Percentiles rank a stretch among this genome's conserved stretches.
phyloP scores from a whole-genome alignment of 1,140 invertebrate species.

The Stenopsyche tienmushanensis region DNA sequence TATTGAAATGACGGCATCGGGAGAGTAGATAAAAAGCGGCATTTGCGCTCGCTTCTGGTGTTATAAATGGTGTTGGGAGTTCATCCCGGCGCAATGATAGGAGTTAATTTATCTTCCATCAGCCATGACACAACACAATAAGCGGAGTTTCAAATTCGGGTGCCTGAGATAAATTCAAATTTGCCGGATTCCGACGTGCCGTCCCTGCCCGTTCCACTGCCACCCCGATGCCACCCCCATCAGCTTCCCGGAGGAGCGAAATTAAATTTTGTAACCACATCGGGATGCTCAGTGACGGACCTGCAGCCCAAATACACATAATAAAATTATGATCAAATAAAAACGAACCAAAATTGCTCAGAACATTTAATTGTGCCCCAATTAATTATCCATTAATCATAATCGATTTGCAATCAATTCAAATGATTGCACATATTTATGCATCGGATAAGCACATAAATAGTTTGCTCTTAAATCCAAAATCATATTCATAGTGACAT shows the following conservation, averaged over 20 bases:
- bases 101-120: conserved; percentile 42
- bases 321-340: too few species aligned
- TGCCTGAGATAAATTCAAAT: conserved; percentile 42
- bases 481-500: too few species aligned
- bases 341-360: too few species aligned
- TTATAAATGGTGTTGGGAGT: conserved; percentile 12
- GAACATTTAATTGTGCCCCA: too few species aligned
- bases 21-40: background rate
- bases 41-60: background rate
- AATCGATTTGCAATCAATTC: too few species aligned
- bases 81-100: conserved; percentile 33
- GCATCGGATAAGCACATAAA: too few species aligned
- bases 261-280: conserved; percentile 42
- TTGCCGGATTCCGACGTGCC: conserved; percentile 37
- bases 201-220: too few species aligned
- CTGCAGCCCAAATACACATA: background rate
- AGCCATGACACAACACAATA: conserved; percentile 42
- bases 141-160: conserved; percentile 33
- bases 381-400: too few species aligned
- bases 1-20: background rate
- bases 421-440: too few species aligned
- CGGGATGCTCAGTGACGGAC: conserved; percentile 12
- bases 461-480: too few species aligned
- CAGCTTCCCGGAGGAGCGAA: conserved; percentile 34
- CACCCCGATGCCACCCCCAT: too few species aligned